Conservation (phyloP, 2,888 invertebrate genomes). For the Chymomyza procnemis region DNA sequence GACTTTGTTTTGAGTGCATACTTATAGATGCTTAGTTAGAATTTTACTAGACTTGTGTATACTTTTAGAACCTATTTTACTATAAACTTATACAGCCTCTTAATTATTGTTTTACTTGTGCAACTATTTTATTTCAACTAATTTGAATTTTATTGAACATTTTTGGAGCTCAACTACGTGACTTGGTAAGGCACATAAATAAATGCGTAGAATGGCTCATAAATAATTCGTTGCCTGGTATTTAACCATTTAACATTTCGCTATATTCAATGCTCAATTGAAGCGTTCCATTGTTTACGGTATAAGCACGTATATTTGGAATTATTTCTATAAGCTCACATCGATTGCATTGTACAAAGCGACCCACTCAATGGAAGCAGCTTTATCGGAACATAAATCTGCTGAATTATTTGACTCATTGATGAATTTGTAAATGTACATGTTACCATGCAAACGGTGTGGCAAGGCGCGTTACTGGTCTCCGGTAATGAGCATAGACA, state of each 20-base stretch:
- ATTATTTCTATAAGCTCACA: constrained; percentile 32
- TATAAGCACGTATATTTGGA: constrained; percentile 48
- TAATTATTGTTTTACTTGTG: neutral
- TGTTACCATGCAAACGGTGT: constrained; percentile 23
- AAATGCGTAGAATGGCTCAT: neutral
- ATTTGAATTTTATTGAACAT: neutral
- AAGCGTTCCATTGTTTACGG: constrained; percentile 36
- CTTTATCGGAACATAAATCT: constrained; percentile 26
- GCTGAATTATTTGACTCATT: constrained; percentile 31
- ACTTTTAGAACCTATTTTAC: too few species aligned
- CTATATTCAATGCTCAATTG: neutral
- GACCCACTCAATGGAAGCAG: constrained; percentile 28
- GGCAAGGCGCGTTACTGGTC: neutral
- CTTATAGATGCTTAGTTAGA: too few species aligned
- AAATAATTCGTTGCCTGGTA: neutral
- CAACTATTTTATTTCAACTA: neutral
- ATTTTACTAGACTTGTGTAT: too few species aligned
- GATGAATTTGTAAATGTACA: constrained; percentile 26
- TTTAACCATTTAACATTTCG: neutral
- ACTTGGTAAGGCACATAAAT: neutral
- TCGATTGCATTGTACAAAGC: constrained; percentile 27
- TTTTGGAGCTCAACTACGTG: neutral
- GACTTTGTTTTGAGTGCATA: too few species aligned
- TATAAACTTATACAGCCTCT: too few species aligned
- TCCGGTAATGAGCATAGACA: constrained; percentile 29